Base-by-base conservation (phyloP, 2,888 invertebrate species). In the Lysandra coridon region DNA sequence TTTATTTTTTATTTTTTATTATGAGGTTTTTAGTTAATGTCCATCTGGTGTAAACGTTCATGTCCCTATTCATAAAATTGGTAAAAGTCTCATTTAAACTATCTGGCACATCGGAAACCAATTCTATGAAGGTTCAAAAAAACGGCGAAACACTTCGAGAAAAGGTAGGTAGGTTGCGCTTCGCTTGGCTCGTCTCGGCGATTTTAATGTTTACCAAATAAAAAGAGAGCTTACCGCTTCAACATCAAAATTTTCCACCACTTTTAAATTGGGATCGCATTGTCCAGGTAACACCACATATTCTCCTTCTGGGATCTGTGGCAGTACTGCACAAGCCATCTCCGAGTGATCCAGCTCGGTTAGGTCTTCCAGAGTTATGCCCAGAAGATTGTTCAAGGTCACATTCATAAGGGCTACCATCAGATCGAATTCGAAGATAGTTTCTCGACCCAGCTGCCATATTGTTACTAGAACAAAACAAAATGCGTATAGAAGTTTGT, bases 251-350 rank as follows among this genome's bases (percentile, higher is more conserved):
- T 89, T 85, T 57, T 86, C 83, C 1, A 89, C 87, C 2, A 88
- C 90, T 33, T 81, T 62, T 33, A 90, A 85, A 73, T 86, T 87
- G 0, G 78, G 69, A 73, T 91, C 83, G 80, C 94, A 94, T 60
- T 85, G 87, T 80, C 93, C 94, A 10, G 89, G 85, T 4, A 94
- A 79, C 2, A 93, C 81, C 1, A 94, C 84, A 0, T 88, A 84
- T 23, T 90, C 83, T 2, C 89, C 91, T 2, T 85, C 82, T 1
- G 82, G 81, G 3, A 93, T 88, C 1, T 83, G 81, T 0, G 93
- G 92, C 0, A 93, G 83, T 0, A 81, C 78, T 60, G 83, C 86
- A 81, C 94, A 94, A 10, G 89, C 87, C 0, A 60, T 62, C 0
- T 87, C 88, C 0, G 87, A 84, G 44, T 90, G 91, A 17, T 88